phyloP scores from a whole-genome alignment of 2,888 invertebrate genomes.

The Neoitamus cyanurus region DNA sequence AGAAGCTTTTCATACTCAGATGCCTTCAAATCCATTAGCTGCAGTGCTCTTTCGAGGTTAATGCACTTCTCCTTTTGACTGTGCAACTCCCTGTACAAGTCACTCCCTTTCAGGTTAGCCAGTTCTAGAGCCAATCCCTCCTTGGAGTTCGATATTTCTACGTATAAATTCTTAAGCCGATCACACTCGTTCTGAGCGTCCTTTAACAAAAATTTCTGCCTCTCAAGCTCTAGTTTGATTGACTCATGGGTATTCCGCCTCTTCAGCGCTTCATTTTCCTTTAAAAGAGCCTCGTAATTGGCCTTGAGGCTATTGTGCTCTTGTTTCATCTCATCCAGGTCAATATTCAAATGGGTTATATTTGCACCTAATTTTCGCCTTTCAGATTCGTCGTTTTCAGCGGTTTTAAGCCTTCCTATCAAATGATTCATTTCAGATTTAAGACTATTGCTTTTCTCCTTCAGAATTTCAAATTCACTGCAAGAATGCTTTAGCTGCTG shows the following conservation, averaged over 20 bases:
- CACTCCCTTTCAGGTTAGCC: conserved; percentile 69
- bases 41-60: conserved; percentile 67
- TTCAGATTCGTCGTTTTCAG: conserved; percentile 65
- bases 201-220: conserved; percentile 68
- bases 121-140: conserved; percentile 71
- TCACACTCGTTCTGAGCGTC: conserved; percentile 70
- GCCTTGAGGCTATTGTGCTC: conserved; percentile 59
- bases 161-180: conserved; percentile 70
- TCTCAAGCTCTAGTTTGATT: conserved; percentile 67
- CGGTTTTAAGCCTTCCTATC: conserved; percentile 63
- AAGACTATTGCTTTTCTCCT: conserved; percentile 65
- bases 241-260: conserved; percentile 54
- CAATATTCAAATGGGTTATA: conserved; percentile 68
- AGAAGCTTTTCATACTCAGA: conserved; percentile 67
- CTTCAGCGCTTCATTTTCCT: conserved; percentile 58
- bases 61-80: conserved; percentile 70
- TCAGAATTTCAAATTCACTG: conserved; percentile 47
- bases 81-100: conserved; percentile 68
- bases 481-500: conserved; percentile 66
- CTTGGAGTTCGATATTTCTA: conserved; percentile 72
- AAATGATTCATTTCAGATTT: conserved; percentile 39
- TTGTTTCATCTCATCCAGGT: conserved; percentile 63
- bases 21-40: conserved; percentile 62
- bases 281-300: conserved; percentile 58
- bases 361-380: conserved; percentile 67